Evolutionary conservation across 2,888 invertebrate species (phyloP).

Genomic region (Saturnia japonica): DNA sequence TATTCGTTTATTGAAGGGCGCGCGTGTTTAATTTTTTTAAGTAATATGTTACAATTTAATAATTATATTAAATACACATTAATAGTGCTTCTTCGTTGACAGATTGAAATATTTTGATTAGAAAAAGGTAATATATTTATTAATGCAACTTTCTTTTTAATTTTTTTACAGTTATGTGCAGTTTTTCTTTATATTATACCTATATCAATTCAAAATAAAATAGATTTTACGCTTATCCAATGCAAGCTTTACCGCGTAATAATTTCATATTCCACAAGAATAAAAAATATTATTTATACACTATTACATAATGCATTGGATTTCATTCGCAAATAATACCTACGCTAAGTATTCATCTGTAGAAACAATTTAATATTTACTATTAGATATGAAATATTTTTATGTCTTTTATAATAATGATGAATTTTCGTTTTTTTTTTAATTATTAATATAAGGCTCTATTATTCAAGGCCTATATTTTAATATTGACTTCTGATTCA

Average conservation of each 20-base stretch:
- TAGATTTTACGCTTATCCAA: neutral
- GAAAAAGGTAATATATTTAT: constrained; percentile 1
- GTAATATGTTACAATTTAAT: neutral
- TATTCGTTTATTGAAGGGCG: neutral
- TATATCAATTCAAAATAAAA: neutral
- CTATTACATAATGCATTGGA: neutral
- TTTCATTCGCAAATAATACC: neutral
- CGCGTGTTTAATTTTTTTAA: neutral
- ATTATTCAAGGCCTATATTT: neutral
- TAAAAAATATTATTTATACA: neutral
- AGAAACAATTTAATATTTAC: neutral
- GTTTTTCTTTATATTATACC: neutral
- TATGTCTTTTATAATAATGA: no score
- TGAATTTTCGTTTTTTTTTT: no score
- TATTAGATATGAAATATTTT: no score
- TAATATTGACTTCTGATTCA: neutral
- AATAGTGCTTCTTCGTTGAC: neutral
- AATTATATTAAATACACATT: neutral
- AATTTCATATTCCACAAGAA: neutral
- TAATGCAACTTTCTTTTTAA: neutral
- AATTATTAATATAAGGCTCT: no score
- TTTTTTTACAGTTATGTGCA: neutral
- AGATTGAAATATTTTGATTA: neutral
- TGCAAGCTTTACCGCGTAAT: neutral
- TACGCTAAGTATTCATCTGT: neutral